Percentiles rank a stretch among this genome's conserved stretches.
phyloP scores from a whole-genome alignment of 2,888 invertebrate genomes.

The Plebejus melissa region DNA sequence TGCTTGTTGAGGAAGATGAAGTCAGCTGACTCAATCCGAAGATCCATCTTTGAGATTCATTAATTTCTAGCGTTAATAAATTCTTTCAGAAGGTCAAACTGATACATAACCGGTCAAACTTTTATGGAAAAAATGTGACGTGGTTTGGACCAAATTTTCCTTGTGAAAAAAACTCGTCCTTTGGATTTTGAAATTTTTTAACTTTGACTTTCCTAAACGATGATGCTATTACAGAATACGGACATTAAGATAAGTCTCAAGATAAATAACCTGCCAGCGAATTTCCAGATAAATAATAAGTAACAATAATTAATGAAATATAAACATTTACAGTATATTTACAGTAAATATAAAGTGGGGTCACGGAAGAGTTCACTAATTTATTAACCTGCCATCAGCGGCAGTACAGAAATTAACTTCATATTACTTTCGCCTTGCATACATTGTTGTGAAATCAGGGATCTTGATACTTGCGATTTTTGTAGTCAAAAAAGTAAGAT shows the following conservation, averaged over 20 bases:
- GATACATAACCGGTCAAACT: too few relatives aligned
- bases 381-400: slow-evolving; percentile 70
- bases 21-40: too few relatives aligned
- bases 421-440: slow-evolving; percentile 66
- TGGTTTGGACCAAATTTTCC: too few relatives aligned
- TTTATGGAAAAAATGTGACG: too few relatives aligned
- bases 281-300: slow-evolving; percentile 17
- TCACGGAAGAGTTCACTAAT: slow-evolving; percentile 59
- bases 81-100: too few relatives aligned
- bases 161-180: too few relatives aligned
- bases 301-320: slow-evolving; percentile 32
- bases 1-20: too few relatives aligned
- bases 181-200: too few relatives aligned
- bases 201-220: neutral
- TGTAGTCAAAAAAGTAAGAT: neutral
- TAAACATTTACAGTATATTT: slow-evolving; percentile 34
- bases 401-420: slow-evolving; percentile 72
- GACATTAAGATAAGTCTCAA: neutral
- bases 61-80: too few relatives aligned
- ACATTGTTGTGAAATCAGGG: slow-evolving; percentile 41
- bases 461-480: slow-evolving; percentile 46
- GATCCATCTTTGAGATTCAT: too few relatives aligned
- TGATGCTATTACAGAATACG: neutral
- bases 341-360: slow-evolving; percentile 53
- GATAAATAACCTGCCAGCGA: neutral